Evolutionary conservation across 2,797 vertebrate genomes (phyloP), one percentile per base, ranked within the genome.

Genomic region (Peromyscus melanophrys): DNA sequence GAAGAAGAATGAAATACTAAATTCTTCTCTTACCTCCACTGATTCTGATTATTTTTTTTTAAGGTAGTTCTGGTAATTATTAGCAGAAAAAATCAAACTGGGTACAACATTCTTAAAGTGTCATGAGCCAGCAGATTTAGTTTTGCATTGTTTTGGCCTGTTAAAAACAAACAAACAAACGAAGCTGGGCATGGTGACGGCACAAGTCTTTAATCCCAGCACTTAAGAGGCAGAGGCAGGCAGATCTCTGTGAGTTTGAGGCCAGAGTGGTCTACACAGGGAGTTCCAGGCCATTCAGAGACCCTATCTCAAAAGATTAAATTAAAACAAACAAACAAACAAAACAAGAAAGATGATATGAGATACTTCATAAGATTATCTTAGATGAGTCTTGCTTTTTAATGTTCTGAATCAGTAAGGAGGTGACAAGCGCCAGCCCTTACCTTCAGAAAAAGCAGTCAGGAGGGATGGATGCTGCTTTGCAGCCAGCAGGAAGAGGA

Each of bases 11-110:
- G 29, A 95, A 37, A 65, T 83, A 37, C 14, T 21, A 78, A 89
- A 91, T 96, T 84, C 46, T 95, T 88, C 49, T 43, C 23, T 92
- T 17, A 84, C 23, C 25, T 78, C 67, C 29, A 52, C 34, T 29
- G 77, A 10, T 59, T 63, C 37, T 34, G 61, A 59, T 71, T 75
- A 57, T 90, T 27, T 49, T 17, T 40, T 25, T 46, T 29, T 7
- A 73, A 90, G 40, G 43, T 80, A 81, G 89, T 96, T 89, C 49
- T 92, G 57, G 92, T 61, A 80, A 37, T 25, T 95, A 57, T 90
- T 76, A 88, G 55, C 40, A 92, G 76, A 93, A 91, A 69, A 97
- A 93, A 93, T 63, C 4, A 92, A 95, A 97, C 76, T 69, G 89
- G 57, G 34, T 52, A 21, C 80, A 71, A 71, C 17, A 34, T 81